Conservation (phyloP, 2,113 vertebrate species). For the Oreocharis arfaki region DNA sequence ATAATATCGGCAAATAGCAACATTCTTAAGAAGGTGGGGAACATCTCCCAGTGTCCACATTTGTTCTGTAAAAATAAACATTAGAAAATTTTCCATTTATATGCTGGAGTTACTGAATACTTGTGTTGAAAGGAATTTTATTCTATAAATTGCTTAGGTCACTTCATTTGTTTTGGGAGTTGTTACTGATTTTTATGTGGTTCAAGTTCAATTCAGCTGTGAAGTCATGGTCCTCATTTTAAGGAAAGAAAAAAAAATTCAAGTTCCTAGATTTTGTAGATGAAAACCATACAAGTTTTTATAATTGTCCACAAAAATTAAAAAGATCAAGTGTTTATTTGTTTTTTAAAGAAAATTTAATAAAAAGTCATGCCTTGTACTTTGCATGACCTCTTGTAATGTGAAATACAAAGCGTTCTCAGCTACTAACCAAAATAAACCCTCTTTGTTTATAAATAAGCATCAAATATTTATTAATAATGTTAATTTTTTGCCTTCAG, state of each 20-base stretch:
- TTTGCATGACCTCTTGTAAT: background rate
- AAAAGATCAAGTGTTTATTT: background rate
- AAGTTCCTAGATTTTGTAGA: background rate
- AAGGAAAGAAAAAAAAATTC: background rate
- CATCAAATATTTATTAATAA: background rate
- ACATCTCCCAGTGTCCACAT: background rate
- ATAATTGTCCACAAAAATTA: background rate
- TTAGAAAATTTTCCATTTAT: background rate
- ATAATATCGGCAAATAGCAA: background rate
- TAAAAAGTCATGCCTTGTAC: background rate
- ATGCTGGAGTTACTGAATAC: background rate
- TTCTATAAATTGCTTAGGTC: background rate
- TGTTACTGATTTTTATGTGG: background rate
- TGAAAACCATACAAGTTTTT: background rate
- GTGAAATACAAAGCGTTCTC: background rate
- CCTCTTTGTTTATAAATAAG: background rate
- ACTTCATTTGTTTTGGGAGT: background rate
- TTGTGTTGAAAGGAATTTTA: background rate
- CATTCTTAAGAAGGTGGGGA: background rate
- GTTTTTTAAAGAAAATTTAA: background rate
- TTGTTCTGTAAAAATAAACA: background rate
- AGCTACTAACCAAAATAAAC: background rate
- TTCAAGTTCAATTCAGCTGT: background rate
- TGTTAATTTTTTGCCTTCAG: background rate
- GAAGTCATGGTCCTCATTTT: background rate